phyloP scores from a whole-genome alignment of 2,888 invertebrate genomes.

The Athrips mouffetella region DNA sequence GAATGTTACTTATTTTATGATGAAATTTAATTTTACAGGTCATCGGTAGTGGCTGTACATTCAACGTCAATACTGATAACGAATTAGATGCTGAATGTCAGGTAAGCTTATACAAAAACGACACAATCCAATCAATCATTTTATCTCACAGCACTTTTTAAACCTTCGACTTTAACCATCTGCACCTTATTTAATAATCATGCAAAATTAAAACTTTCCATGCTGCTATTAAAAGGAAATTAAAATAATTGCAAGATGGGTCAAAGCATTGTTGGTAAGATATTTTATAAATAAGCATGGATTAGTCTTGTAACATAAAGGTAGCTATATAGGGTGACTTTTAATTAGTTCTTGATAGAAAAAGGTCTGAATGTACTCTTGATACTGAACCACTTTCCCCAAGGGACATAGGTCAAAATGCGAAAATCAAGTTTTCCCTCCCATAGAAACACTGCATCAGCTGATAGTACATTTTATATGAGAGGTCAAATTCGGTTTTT shows the following conservation, averaged over 20 bases:
- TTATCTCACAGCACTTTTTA: not conserved
- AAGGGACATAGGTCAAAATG: too few relatives aligned
- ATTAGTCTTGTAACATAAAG: too few relatives aligned
- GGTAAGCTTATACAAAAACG: slow-evolving; percentile 42
- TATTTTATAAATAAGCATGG: too few relatives aligned
- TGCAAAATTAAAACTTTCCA: slow-evolving; percentile 27
- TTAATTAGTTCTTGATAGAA: too few relatives aligned
- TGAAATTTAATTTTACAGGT: slow-evolving; percentile 20
- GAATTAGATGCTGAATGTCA: slow-evolving; percentile 74
- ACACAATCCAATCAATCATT: not conserved
- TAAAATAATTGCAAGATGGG: slow-evolving; percentile 42
- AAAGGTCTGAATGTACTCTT: too few relatives aligned
- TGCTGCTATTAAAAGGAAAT: slow-evolving; percentile 55
- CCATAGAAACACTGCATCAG: too few relatives aligned
- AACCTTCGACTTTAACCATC: not conserved
- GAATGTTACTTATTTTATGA: not conserved
- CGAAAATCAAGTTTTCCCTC: too few relatives aligned
- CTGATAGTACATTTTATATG: too few relatives aligned
- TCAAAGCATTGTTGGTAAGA: slow-evolving; percentile 54
- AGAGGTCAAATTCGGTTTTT: too few relatives aligned
- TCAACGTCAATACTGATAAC: slow-evolving; percentile 54
- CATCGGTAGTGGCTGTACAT: slow-evolving; percentile 56
- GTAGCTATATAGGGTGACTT: too few relatives aligned
- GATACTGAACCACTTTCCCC: too few relatives aligned
- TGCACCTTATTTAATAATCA: not conserved